Evolutionary conservation across 2,888 invertebrate genomes (phyloP), one percentile per base, ranked within the genome.

Genomic region (Opisthograptis luteolata): DNA sequence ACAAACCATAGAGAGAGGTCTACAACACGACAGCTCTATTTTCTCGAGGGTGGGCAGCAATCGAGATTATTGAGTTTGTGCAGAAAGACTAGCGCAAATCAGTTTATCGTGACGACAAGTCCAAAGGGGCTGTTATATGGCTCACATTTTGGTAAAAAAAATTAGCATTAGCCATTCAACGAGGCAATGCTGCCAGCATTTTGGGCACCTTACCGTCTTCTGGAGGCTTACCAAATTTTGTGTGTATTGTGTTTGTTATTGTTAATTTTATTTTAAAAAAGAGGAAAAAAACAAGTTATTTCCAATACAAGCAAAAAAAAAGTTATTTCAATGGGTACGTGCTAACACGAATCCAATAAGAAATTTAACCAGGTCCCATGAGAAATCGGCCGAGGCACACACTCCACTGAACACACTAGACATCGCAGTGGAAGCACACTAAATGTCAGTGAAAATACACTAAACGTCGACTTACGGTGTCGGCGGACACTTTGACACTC

Each of bases 391-490:
- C 32, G 49, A 36, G 34, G 43, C 41, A 47, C 28, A 40, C 47
- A 52, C 45, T 53, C 35, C 22, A 15, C 41, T 32, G 14, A 25
- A 40, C 13, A 37, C 69, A 69, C 70, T 72, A 76, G 74, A 72
- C 69, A 74, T 74, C 73, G 68, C 20, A 13, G 62, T 60, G 67
- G 66, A 68, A 64, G 66, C 54, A 65, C 40, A 25, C 25, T 19
- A 28, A 9, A 12, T 20, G 6, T 20, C 20, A 10, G 34, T 14
- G 25, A 9, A 40, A 35, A 25, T 12, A 30, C 68, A 70, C 71
- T 74, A 79, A 76, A 74, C 70, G 76, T 74, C 73, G 70, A 58
- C 68, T 62, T 55, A 62, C 62, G 62, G 61, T 64, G 72, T 66
- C 70, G 66, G 66, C 68, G 66, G 63, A 66, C 67, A 64, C 68